Percentiles rank a stretch among this genome's conserved stretches.
phyloP scores from a whole-genome alignment of 2,888 invertebrate species.

The Cheilosia variabilis region DNA sequence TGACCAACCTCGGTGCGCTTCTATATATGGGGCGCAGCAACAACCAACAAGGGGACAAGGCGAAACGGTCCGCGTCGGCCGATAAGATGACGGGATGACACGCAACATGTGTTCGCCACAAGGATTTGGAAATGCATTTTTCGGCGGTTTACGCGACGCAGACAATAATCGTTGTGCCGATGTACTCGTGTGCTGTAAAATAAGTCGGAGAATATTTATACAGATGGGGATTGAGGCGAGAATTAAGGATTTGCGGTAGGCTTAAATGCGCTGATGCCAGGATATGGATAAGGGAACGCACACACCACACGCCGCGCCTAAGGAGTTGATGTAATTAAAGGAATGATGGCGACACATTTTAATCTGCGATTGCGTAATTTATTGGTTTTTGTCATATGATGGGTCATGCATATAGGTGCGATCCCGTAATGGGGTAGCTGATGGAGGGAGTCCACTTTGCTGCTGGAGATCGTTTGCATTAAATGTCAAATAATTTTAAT shows the following conservation, averaged over 20 bases:
- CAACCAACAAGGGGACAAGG: conserved; percentile 36
- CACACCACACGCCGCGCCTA: conserved; percentile 31
- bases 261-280: conserved; percentile 71
- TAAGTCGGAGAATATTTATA: background rate
- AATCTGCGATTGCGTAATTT: conserved; percentile 64
- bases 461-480: background rate
- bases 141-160: conserved; percentile 48
- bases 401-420: background rate
- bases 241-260: conserved; percentile 59
- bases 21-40: conserved; percentile 16
- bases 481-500: no score
- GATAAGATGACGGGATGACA: conserved; percentile 76
- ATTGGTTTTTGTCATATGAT: conserved; percentile 67
- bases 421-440: background rate
- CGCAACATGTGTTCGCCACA: conserved; percentile 76
- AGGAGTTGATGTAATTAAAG: conserved; percentile 61
- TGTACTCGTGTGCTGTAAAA: background rate
- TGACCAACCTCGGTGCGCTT: conserved; percentile 38
- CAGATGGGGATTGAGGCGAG: background rate
- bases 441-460: background rate
- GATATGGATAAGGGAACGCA: conserved; percentile 61
- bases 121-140: conserved; percentile 62
- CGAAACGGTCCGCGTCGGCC: conserved; percentile 43
- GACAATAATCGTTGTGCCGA: conserved; percentile 51
- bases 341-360: conserved; percentile 66